phyloP scores from a whole-genome alignment of 2,113 vertebrate species.

The Peromyscus leucopus region DNA sequence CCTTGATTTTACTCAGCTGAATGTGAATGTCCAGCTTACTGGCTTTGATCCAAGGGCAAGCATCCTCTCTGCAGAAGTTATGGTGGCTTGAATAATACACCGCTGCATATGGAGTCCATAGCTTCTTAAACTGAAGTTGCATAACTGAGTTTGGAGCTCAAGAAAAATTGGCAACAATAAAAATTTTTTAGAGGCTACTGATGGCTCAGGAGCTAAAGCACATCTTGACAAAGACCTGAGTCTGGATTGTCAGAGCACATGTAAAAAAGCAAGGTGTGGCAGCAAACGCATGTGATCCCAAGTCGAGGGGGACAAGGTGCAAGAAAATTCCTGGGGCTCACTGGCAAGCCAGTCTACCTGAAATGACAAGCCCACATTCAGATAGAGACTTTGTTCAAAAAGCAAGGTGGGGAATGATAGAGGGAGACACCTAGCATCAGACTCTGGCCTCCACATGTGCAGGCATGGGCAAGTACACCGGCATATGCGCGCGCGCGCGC shows the following conservation, averaged over 20 bases:
- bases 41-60: not conserved
- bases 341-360: not conserved
- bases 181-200: not conserved
- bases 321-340: not conserved
- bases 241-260: not conserved
- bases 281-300: not conserved
- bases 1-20: not conserved
- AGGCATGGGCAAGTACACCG: not conserved
- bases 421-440: not conserved
- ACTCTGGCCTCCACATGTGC: not conserved
- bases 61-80: not conserved
- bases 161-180: not conserved
- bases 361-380: not conserved
- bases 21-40: not conserved
- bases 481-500: fast-evolving
- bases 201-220: not conserved
- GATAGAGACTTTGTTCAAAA: not conserved
- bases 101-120: not conserved
- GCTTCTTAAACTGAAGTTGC: not conserved
- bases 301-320: not conserved
- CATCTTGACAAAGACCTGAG: not conserved
- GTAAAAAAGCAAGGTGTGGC: not conserved
- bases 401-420: not conserved
- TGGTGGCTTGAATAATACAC: not conserved
- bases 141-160: not conserved